These are phyloP conservation scores for Ashinkailepas kermadecensis DNA, from an alignment of 2,888 invertebrate species.

Conservation along the genomic window DNA sequence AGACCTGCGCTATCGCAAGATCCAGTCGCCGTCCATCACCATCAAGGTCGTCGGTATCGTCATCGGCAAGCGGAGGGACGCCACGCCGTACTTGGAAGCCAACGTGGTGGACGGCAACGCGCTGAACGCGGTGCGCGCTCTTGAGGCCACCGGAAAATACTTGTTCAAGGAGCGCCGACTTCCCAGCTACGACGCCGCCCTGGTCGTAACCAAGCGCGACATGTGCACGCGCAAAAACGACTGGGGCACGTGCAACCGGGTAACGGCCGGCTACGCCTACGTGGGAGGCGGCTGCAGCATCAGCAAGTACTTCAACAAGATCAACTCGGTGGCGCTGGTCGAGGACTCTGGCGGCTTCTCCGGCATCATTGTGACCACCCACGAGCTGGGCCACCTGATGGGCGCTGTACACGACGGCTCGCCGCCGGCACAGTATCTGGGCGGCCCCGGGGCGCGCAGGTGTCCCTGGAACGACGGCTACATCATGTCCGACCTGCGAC, in stretches of 20 bases:
- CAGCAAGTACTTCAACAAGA: slow-evolving; percentile 2
- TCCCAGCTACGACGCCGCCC: slow-evolving; percentile 11
- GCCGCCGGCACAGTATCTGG: slow-evolving; percentile 10
- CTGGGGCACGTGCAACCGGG: neutral
- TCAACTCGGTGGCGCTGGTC: slow-evolving; percentile 23
- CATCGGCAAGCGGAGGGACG: neutral
- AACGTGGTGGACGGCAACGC: neutral
- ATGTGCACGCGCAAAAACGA: slow-evolving; percentile 13
- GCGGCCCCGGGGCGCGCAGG: slow-evolving; percentile 19
- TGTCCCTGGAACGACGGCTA: slow-evolving; percentile 23
- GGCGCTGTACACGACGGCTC: slow-evolving; percentile 24
- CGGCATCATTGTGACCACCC: slow-evolving; percentile 23
- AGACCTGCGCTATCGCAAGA: neutral
- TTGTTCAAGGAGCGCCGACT: neutral
- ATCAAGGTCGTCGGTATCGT: slow-evolving; percentile 22
- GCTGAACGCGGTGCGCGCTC: neutral
- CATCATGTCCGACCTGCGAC: slow-evolving; percentile 23
- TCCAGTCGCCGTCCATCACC: neutral
- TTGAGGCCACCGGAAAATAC: neutral
- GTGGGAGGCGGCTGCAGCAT: slow-evolving; percentile 22
- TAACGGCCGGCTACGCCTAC: slow-evolving; percentile 26
- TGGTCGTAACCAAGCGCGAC: slow-evolving; percentile 23
- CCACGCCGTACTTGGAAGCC: slow-evolving; percentile 19
- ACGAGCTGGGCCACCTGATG: slow-evolving; percentile 24
- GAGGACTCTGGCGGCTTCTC: slow-evolving; percentile 25